Percentiles rank a stretch among this genome's conserved stretches.
These are phyloP conservation scores for Siderastrea radians DNA, from an alignment of 92 coral and sea anemone species.

Conservation along the genomic window DNA sequence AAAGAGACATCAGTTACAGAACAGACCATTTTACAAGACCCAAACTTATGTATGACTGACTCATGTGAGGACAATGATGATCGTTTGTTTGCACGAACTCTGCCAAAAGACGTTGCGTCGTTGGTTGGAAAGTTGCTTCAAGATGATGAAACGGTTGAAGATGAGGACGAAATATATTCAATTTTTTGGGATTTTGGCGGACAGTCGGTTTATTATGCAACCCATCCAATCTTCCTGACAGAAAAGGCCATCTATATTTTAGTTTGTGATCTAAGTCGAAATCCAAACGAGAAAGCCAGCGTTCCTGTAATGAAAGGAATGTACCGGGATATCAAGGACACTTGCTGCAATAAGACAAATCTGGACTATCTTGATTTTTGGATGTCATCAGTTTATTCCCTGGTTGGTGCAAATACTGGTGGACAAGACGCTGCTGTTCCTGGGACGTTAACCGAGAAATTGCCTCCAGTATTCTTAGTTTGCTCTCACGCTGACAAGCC, in stretches of 20 bases:
- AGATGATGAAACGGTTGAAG: background rate
- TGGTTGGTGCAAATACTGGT: background rate
- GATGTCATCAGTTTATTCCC: background rate
- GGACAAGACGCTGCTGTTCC: background rate
- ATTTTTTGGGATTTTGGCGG: background rate
- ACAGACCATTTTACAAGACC: background rate
- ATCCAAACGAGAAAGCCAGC: background rate
- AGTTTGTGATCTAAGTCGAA: background rate
- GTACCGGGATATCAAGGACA: background rate
- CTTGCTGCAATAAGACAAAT: background rate
- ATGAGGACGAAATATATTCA: background rate
- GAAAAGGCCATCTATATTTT: background rate
- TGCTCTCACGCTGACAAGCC: background rate
- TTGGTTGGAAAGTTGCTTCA: background rate
- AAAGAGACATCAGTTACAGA: background rate
- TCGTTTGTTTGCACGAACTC: background rate
- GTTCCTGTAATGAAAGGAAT: background rate
- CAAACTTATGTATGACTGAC: background rate
- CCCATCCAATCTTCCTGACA: background rate
- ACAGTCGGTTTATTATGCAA: background rate
- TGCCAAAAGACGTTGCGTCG: background rate
- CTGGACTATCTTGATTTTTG: background rate
- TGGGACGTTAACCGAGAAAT: background rate
- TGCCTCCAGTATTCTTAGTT: background rate
- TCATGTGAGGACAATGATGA: background rate